Evolutionary conservation across 1,140 invertebrate genomes (phyloP).

Genomic region (Macrotrachela quadricornifera): DNA sequence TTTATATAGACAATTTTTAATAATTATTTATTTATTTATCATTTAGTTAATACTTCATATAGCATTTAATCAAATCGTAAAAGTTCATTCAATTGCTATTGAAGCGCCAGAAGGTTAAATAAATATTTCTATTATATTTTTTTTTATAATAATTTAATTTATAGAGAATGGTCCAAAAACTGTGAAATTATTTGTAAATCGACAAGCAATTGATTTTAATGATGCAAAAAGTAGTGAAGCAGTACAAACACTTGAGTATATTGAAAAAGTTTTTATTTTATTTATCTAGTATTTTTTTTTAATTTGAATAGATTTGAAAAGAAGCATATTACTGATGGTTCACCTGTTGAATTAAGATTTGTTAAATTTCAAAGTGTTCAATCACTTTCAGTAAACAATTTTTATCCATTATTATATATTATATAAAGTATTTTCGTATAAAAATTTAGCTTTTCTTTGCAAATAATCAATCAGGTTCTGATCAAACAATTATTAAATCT

Average conservation of each 20-base stretch:
- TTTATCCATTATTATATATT: not conserved
- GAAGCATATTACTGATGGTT: constrained; percentile 20
- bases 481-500: constrained; percentile 16
- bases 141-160: not conserved
- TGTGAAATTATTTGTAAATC: constrained; percentile 86
- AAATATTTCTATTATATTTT: not conserved
- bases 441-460: not conserved
- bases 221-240: constrained; percentile 58
- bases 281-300: constrained; percentile 19
- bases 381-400: constrained; percentile 49
- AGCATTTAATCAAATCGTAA: constrained; percentile 73
- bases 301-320: constrained; percentile 55
- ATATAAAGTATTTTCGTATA: not conserved
- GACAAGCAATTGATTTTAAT: constrained; percentile 89
- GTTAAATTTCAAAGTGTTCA: constrained; percentile 97
- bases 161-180: constrained; percentile 59
- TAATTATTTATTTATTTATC: too few relatives aligned
- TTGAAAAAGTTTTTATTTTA: constrained; percentile 30
- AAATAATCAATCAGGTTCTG: constrained; percentile 5
- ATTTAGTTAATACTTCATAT: constrained; percentile 43
- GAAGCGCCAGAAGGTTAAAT: constrained; percentile 45
- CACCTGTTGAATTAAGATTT: constrained; percentile 58
- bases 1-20: too few relatives aligned
- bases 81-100: constrained; percentile 88
- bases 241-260: constrained; percentile 71